Percentiles rank a stretch among this genome's conserved stretches.
phyloP scores from a whole-genome alignment of 2,888 invertebrate species.

The Melikaiella ostensackeni region DNA sequence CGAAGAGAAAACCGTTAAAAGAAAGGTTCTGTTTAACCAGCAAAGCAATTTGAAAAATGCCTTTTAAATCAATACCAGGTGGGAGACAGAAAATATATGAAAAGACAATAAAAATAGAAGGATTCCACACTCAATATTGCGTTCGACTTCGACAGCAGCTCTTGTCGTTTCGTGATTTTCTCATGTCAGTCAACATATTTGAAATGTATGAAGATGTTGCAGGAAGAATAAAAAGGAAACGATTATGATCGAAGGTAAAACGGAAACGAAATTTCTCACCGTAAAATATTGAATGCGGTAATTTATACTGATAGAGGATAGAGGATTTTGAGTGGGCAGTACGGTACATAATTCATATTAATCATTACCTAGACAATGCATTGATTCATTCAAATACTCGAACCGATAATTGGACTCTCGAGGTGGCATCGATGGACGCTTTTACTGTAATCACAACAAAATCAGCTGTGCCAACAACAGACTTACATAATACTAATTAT shows the following conservation, averaged over 20 bases:
- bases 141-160: conserved; percentile 9
- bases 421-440: conserved; percentile 75
- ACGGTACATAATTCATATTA: conserved; percentile 75
- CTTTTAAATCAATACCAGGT: conserved; percentile 8
- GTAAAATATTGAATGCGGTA: conserved; percentile 63
- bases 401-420: conserved; percentile 76
- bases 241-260: neutral
- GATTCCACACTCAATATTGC: conserved; percentile 50
- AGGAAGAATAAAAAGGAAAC: conserved; percentile 19
- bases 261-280: neutral
- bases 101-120: conserved; percentile 39
- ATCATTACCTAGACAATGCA: conserved; percentile 77
- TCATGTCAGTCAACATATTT: neutral
- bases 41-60: neutral
- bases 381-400: conserved; percentile 76
- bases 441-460: conserved; percentile 77
- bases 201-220: conserved; percentile 30
- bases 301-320: conserved; percentile 47
- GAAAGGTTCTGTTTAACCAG: neutral
- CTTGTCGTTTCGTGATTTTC: neutral
- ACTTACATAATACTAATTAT: conserved; percentile 51
- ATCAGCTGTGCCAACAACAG: conserved; percentile 77
- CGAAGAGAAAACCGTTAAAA: conserved; percentile 31
- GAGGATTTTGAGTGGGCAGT: conserved; percentile 61
- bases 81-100: neutral